Evolutionary conservation across 2,888 invertebrate species (phyloP), one percentile per base, ranked within the genome.

Genomic region (Catocala nupta): DNA sequence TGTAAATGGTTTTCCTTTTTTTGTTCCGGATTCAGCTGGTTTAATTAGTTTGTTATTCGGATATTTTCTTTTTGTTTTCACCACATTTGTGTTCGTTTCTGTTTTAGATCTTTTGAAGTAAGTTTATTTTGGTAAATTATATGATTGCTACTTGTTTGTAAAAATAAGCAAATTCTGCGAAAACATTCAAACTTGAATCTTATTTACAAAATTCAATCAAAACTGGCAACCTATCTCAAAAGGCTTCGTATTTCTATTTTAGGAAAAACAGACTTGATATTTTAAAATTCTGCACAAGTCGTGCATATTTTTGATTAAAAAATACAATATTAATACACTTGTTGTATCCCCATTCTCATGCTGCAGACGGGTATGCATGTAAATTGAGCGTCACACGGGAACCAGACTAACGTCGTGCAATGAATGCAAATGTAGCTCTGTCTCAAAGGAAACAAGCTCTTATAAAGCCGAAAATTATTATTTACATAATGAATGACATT

Each of bases 351-450:
- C 69, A 78, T 68, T 70, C 58, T 73, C 65, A 51, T 68, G 61
- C 55, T 67, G 67, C 71, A 72, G 63, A 57, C 59, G 69, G 61
- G 67, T 80, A 74, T 79, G 79, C 76, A 82, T 82, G 79, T 77
- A 82, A 78, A 85, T 80, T 73, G 73, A 62, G 55, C 56, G 73
- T 70, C 78, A 71, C 80, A 74, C 71, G 83, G 82, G 82, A 79
- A 73, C 70, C 69, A 60, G 69, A 55, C 71, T 74, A 71, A 76
- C 75, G 69, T 58, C 78, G 75, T 78, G 79, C 86, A 77, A 84
- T 85, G 84, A 82, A 85, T 85, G 83, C 81, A 81, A 84, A 84
- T 85, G 70, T 60, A 52, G 43, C 44, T 34, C 48, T 53, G 73
- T 73, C 77, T 80, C 80, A 12, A 42, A 71, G 77, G 77, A 74